A percentile compares a stretch with the other conserved stretches of the same genome.
Conservation (phyloP, 2,797 vertebrate species). For the Epinephelus awoara region DNA sequence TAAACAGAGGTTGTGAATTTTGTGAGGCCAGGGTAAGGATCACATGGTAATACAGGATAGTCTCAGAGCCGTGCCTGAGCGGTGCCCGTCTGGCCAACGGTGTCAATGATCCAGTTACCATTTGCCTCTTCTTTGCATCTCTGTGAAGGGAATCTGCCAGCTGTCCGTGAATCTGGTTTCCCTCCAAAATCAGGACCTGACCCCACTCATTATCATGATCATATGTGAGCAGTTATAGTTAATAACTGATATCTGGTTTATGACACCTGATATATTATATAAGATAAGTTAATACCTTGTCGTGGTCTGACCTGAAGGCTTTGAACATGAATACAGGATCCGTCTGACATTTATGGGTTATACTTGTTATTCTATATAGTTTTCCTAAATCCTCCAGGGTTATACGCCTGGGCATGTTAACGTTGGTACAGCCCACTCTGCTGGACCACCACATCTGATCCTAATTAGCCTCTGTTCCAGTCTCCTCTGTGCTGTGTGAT, state of each 20-base stretch:
- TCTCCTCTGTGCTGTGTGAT: constrained; percentile 22
- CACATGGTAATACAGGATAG: constrained; percentile 62
- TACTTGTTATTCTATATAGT: constrained; percentile 11
- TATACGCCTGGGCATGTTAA: constrained; percentile 66
- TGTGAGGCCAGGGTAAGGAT: constrained; percentile 65
- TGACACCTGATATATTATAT: constrained; percentile 18
- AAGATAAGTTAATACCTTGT: constrained; percentile 12
- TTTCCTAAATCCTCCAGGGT: constrained; percentile 22
- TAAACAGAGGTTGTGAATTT: constrained; percentile 69
- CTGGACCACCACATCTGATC: constrained; percentile 67
- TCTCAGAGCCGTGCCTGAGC: constrained; percentile 42
- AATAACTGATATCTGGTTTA: constrained; percentile 30
- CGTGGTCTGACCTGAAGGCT: background rate
- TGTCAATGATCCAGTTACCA: constrained; percentile 80
- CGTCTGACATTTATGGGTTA: background rate
- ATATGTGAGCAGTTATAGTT: constrained; percentile 21
- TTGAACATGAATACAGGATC: constrained; percentile 5
- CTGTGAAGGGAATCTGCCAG: constrained; percentile 75
- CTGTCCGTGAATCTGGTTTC: constrained; percentile 71
- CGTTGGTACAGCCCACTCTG: constrained; percentile 20
- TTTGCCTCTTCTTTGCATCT: constrained; percentile 74
- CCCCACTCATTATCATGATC: constrained; percentile 30
- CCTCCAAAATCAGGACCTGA: constrained; percentile 65
- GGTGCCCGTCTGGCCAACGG: constrained; percentile 67
- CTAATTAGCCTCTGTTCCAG: constrained; percentile 48